Base-by-base conservation (phyloP, 2,113 vertebrate species). In the Hassar affinis region DNA sequence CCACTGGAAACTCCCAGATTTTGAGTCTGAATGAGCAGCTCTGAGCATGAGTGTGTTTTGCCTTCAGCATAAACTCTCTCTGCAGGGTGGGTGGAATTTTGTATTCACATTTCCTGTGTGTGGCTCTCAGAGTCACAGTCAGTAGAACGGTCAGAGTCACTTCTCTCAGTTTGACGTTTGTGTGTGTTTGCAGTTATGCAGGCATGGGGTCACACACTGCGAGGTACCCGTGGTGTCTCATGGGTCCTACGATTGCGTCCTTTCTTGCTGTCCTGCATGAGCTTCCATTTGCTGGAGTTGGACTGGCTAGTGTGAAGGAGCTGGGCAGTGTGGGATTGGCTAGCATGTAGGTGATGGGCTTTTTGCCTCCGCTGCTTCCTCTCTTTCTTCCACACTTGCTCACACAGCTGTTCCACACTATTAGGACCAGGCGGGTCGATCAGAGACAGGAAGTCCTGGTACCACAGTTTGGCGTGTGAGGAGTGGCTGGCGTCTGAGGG, bases 191-290 rank as follows among this genome's bases (percentile, higher is more conserved):
- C 81, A 80, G 86, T 81, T 85, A 86, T 85, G 94, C 92, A 84
- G 83, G 80, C 90, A 88, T 66, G 42, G 22, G 79, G 87, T 99
- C 95, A 99, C 92, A 99, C 97, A 90, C 98, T 99, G 91, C 98
- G 95, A 78, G 98, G 98, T 87, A 96, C 96, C 94, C 98, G 95
- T 89, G 98, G 96, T 92, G 97, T 95, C 92, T 99, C 98, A 78
- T 99, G 98, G 96, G 98, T 99, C 95, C 98, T 96, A 92, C 98
- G 95, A 87, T 99, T 99, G 87, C 98, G 96, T 76, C 97, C 97
- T 91, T 97, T 99, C 95, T 99, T 98, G 86, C 94, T 96, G 85
- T 99, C 98, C 83, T 98, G 98, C 91, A 98, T 94, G 90, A 97
- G 97, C 92, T 98, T 99, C 98, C 97, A 99, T 85, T 98, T 99